Evolutionary conservation across 2,888 invertebrate species (phyloP), one percentile per base, ranked within the genome.

Genomic region (Bimastos eiseni): DNA sequence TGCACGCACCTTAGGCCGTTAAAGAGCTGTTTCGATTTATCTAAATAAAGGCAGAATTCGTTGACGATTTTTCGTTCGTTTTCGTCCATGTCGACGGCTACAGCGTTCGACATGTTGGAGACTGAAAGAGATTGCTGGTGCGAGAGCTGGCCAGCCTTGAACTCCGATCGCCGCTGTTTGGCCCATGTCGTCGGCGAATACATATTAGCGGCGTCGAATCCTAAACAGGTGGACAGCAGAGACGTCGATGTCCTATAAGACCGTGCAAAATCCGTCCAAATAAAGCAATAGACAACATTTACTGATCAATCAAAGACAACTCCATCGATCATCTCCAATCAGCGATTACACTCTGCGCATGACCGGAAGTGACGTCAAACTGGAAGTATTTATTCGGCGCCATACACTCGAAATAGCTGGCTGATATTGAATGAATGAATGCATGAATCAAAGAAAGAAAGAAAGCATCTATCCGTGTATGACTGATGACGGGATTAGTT

Each of bases 11-110:
- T 97, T 94, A 99, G 96, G 93, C 98, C 98, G 96, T 98, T 99
- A 96, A 99, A 99, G 92, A 98, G 96, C 95, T 98, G 98, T 96
- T 98, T 98, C 70, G 98, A 98, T 96, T 98, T 98, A 95, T 99
- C 99, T 92, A 98, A 96, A 94, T 98, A 96, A 96, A 98, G 98
- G 95, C 98, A 98, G 96, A 99, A 99, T 96, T 99, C 98, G 95
- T 97, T 97, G 93, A 98, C 98, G 94, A 98, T 97, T 93, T 94
- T 94, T 93, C 94, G 93, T 92, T 95, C 95, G 92, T 93, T 93
- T 91, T 95, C 94, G 92, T 95, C 95, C 94, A 93, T 92, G 49
- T 93, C 93, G n/a, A 92, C 92, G 24, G 91, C 91, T 88, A 91
- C 91, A 44, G 90, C 89, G 44, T 92, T 91, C 33, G 91, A 88